Conservation (phyloP, 1,140 invertebrate species). For the Nilaparvata lugens region DNA sequence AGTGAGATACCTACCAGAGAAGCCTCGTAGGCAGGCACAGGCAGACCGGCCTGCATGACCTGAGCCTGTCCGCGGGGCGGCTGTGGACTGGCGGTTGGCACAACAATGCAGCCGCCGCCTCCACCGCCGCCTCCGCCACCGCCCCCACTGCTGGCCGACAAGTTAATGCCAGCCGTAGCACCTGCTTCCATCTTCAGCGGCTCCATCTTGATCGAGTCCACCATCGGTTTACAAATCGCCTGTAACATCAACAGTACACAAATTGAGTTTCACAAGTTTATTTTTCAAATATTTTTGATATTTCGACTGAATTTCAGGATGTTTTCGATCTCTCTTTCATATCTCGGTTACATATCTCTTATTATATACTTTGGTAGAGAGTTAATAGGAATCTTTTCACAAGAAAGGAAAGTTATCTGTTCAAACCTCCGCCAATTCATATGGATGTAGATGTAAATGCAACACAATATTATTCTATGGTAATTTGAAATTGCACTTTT, state of each 20-base stretch:
- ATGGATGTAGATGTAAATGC: too few species aligned
- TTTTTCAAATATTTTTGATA: too few species aligned
- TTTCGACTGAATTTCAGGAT: too few species aligned
- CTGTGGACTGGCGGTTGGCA: conserved; percentile 47
- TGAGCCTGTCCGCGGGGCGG: conserved; percentile 19
- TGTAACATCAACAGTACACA: background rate
- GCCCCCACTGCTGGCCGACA: background rate
- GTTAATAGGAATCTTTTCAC: too few species aligned
- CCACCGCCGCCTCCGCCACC: background rate
- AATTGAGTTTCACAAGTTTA: too few species aligned
- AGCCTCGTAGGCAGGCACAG: conserved; percentile 50
- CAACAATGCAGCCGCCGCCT: conserved; percentile 42
- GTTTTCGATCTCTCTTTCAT: too few species aligned
- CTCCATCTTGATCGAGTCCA: conserved; percentile 9
- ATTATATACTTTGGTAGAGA: too few species aligned
- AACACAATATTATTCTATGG: too few species aligned
- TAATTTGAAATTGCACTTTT: too few species aligned
- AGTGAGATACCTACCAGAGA: conserved; percentile 52
- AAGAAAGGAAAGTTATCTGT: too few species aligned
- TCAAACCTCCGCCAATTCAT: too few species aligned
- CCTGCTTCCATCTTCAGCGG: conserved; percentile 37
- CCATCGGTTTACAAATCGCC: conserved; percentile 11
- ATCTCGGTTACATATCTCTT: too few species aligned
- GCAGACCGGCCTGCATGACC: conserved; percentile 42
- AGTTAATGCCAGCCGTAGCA: background rate